phyloP scores from a whole-genome alignment of 1,140 invertebrate species.

The Drosophila nikananu region DNA sequence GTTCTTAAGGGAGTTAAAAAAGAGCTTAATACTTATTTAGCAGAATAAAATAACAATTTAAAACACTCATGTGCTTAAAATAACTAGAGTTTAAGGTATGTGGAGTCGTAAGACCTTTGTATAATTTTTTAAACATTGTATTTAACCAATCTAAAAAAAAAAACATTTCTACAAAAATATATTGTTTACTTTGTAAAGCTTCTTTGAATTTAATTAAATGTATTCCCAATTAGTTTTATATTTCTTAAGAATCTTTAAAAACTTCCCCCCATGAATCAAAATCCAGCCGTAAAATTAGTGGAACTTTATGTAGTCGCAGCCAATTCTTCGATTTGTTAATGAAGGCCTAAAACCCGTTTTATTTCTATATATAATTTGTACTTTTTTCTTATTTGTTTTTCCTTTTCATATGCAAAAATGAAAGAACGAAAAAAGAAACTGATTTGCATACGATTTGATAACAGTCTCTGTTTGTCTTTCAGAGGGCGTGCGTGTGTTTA shows the following conservation, averaged over 20 bases:
- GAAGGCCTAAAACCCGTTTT: constrained; percentile 58
- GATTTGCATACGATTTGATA: constrained; percentile 79
- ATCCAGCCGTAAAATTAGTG: constrained; percentile 14
- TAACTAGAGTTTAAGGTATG: not conserved
- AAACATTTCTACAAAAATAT: not conserved
- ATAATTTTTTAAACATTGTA: too few relatives aligned
- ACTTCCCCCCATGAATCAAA: constrained; percentile 11
- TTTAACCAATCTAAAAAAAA: too few relatives aligned
- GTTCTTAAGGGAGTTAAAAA: constrained; percentile 7
- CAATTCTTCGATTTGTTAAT: constrained; percentile 23
- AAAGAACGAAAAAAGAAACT: constrained; percentile 53
- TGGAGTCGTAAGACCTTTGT: not conserved
- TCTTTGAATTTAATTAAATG: not conserved
- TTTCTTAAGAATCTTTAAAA: constrained; percentile 1
- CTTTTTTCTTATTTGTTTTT: constrained; percentile 17
- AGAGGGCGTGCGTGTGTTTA: constrained; percentile 45
- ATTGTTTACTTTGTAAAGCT: not conserved
- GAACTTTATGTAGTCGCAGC: constrained; percentile 6
- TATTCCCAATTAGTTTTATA: not conserved
- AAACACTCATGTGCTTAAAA: not conserved
- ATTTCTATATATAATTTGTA: constrained; percentile 48
- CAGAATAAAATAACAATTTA: constrained; percentile 1
- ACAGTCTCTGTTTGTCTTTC: constrained; percentile 43
- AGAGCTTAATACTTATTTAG: not conserved
- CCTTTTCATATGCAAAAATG: constrained; percentile 62